phyloP scores from a whole-genome alignment of 2,113 vertebrate species.

The Forbesichthys papilliferus region DNA sequence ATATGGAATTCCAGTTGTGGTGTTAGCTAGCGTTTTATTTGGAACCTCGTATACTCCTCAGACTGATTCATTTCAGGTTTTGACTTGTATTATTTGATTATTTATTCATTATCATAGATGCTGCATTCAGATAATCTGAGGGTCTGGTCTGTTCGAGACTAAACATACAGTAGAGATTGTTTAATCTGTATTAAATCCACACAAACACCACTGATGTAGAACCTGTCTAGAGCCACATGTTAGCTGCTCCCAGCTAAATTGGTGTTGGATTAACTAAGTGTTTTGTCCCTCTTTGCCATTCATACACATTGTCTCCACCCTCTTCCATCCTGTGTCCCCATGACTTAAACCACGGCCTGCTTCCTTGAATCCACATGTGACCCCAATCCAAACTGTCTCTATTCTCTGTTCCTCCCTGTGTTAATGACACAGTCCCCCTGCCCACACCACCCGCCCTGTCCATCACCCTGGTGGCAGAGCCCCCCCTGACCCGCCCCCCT shows the following conservation, averaged over 20 bases:
- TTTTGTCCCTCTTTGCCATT: constrained; percentile 69
- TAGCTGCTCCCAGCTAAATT: background rate
- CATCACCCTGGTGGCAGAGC: constrained; percentile 77
- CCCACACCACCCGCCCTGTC: constrained; percentile 52
- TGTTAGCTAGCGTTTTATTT: too few species aligned
- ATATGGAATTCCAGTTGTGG: too few species aligned
- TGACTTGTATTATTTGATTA: too few species aligned
- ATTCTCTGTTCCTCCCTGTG: constrained; percentile 9
- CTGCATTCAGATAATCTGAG: too few species aligned
- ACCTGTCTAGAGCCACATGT: too few species aligned
- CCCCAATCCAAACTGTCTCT: constrained; percentile 9
- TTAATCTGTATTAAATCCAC: too few species aligned
- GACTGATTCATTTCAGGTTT: too few species aligned
- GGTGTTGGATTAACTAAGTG: constrained; percentile 27
- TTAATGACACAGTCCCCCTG: constrained; percentile 58
- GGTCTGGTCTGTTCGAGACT: too few species aligned
- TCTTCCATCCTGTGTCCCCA: constrained; percentile 10
- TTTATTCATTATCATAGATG: too few species aligned
- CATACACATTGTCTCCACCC: constrained; percentile 1
- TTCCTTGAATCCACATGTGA: background rate
- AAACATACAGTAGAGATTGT: too few species aligned
- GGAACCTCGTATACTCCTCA: too few species aligned
- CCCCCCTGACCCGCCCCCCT: constrained; percentile 78
- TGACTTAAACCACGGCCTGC: constrained; percentile 12
- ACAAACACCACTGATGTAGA: too few species aligned